Evolutionary conservation across 2,797 vertebrate species (phyloP).

Genomic region (Bufotes viridis): DNA sequence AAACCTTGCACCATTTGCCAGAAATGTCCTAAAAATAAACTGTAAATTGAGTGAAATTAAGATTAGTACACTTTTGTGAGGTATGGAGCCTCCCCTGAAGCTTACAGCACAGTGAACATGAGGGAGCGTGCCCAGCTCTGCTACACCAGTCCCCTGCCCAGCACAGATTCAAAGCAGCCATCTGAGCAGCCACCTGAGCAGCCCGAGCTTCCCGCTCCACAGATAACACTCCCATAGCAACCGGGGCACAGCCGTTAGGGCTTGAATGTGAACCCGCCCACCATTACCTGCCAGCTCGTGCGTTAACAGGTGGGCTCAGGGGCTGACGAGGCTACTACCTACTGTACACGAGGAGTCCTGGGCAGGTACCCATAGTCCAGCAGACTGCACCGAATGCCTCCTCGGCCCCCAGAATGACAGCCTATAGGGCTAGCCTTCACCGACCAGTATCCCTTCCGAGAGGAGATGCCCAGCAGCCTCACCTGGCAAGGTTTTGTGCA

Average conservation of each 20-base stretch:
- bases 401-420: not conserved
- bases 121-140: not conserved
- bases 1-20: too few species aligned
- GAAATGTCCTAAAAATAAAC: too few species aligned
- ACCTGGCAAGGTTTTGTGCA: conserved; percentile 74
- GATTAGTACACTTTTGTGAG: too few species aligned
- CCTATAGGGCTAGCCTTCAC: not conserved
- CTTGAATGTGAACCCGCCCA: not conserved
- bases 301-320: too few species aligned
- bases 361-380: too few species aligned
- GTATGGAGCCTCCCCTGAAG: too few species aligned
- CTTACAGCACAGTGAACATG: too few species aligned
- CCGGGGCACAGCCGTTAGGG: conserved; percentile 33
- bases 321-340: too few species aligned
- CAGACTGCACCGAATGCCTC: not conserved
- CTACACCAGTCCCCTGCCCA: not conserved
- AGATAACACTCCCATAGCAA: conserved; percentile 4
- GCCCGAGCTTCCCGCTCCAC: not conserved
- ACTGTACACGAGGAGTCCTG: too few species aligned
- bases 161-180: not conserved
- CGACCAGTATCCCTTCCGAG: too few species aligned
- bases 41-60: too few species aligned
- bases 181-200: not conserved
- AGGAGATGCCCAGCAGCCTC: conserved; percentile 36
- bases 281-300: not conserved